Evolutionary conservation across 2,113 vertebrate species (phyloP).

Genomic region (Channa maculata): DNA sequence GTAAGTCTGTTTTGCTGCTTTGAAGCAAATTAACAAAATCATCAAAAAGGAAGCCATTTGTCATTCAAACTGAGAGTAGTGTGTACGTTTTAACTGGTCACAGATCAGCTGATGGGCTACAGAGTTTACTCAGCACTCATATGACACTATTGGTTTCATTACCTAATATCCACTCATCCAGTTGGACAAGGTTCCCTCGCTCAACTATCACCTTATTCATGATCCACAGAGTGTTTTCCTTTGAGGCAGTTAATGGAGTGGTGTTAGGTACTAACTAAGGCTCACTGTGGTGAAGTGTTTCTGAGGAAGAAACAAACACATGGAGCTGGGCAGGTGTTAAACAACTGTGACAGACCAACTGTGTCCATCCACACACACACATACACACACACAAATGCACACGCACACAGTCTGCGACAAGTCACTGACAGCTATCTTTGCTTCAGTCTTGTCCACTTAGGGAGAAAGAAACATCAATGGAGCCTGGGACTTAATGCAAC

Average conservation of each 20-base stretch:
- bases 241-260: background rate
- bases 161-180: slow-evolving; percentile 30
- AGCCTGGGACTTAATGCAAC: background rate
- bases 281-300: slow-evolving; percentile 18
- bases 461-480: slow-evolving; percentile 10
- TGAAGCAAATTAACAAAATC: background rate
- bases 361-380: background rate
- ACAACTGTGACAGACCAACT: slow-evolving; percentile 37
- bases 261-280: background rate
- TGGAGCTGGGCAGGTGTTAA: slow-evolving; percentile 24
- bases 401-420: background rate
- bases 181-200: slow-evolving; percentile 10
- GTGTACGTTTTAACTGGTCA: background rate
- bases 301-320: slow-evolving; percentile 25
- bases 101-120: slow-evolving; percentile 14
- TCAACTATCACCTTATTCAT: background rate
- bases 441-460: slow-evolving; percentile 5
- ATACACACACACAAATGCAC: background rate
- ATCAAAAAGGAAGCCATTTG: background rate
- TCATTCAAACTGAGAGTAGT: background rate
- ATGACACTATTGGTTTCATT: slow-evolving; percentile 23
- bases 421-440: background rate
- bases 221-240: slow-evolving; percentile 12
- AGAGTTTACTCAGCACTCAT: slow-evolving; percentile 50
- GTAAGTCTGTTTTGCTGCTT: background rate